Evolutionary conservation across 2,797 vertebrate genomes (phyloP).

Genomic region (Muraenolepis orangiensis): DNA sequence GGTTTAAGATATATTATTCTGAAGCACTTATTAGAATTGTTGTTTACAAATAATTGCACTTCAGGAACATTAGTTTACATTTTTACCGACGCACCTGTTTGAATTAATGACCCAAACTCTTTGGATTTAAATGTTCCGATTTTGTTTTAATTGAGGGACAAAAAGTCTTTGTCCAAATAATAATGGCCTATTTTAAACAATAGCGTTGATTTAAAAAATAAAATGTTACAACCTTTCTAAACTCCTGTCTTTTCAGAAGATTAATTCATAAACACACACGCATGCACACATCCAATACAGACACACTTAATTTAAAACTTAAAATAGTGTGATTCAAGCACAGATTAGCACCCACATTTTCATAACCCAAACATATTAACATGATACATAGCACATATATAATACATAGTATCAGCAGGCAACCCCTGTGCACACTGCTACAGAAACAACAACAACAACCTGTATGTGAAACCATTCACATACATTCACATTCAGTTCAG

Average conservation of each 20-base stretch:
- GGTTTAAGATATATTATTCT: constrained; percentile 32
- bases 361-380: constrained; percentile 17
- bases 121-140: constrained; percentile 51
- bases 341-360: constrained; percentile 40
- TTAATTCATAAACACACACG: background rate
- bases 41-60: constrained; percentile 60
- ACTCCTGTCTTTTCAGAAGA: constrained; percentile 24
- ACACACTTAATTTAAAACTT: background rate
- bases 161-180: constrained; percentile 52
- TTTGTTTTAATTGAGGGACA: constrained; percentile 50
- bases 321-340: constrained; percentile 6
- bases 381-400: constrained; percentile 9
- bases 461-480: background rate
- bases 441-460: constrained; percentile 15
- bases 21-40: constrained; percentile 63
- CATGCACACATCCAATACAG: background rate
- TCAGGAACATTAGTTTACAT: constrained; percentile 1
- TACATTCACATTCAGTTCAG: background rate
- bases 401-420: background rate
- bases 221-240: constrained; percentile 47
- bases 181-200: constrained; percentile 50
- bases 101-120: constrained; percentile 35
- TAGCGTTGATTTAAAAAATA: constrained; percentile 68
- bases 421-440: background rate
- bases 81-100: background rate